These are phyloP conservation scores for Listrodromus nycthemerus DNA, from an alignment of 2,888 invertebrate genomes.

Conservation along the genomic window DNA sequence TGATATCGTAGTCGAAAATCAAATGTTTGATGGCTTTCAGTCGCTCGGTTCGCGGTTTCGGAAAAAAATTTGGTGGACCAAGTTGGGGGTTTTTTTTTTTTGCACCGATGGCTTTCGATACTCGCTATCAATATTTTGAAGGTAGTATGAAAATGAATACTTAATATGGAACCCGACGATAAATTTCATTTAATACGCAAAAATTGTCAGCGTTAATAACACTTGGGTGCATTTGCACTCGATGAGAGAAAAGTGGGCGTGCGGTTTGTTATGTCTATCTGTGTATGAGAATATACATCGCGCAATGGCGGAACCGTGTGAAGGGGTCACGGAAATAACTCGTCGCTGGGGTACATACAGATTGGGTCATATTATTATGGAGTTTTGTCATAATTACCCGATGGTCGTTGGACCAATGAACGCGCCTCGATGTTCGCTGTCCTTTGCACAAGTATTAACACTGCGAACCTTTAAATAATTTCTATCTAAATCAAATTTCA, in stretches of 20 bases:
- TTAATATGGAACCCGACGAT: conserved; percentile 73
- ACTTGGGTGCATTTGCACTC: conserved; percentile 74
- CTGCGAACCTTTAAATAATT: conserved; percentile 29
- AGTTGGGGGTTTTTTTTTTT: not conserved
- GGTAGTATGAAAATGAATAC: conserved; percentile 44
- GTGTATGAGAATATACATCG: conserved; percentile 67
- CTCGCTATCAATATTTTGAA: not conserved
- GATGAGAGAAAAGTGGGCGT: conserved; percentile 61
- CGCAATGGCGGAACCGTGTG: conserved; percentile 64
- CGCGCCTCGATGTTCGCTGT: conserved; percentile 66
- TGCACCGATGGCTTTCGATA: not conserved
- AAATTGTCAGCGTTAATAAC: conserved; percentile 78
- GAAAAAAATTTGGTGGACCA: not conserved
- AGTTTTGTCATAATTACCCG: conserved; percentile 77
- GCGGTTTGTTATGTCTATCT: conserved; percentile 51
- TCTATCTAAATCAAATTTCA: conserved; percentile 44
- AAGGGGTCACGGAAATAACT: conserved; percentile 71
- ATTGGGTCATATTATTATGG: conserved; percentile 75
- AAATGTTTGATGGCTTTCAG: too few species aligned
- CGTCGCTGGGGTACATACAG: conserved; percentile 72
- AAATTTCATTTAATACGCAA: conserved; percentile 76
- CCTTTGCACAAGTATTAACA: conserved; percentile 22
- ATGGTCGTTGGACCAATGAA: conserved; percentile 68
- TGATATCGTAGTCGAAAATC: too few species aligned
- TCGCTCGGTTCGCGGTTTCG: too few species aligned